Evolutionary conservation across 2,113 vertebrate genomes (phyloP).

Genomic region (Calonectris borealis): DNA sequence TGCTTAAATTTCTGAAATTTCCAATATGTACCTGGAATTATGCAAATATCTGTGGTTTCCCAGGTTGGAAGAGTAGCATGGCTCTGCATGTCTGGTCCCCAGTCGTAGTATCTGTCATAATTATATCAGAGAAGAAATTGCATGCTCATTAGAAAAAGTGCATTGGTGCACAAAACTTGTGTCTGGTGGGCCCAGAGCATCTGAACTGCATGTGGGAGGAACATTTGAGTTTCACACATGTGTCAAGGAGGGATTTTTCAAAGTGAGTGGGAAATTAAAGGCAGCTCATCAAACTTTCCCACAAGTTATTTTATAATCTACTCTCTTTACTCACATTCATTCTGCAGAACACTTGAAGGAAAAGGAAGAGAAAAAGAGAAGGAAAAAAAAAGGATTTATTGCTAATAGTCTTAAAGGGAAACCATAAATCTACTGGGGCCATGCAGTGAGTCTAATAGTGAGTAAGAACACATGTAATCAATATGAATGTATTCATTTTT

Average conservation of each 20-base stretch:
- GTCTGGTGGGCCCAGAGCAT: not conserved
- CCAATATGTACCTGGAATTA: not conserved
- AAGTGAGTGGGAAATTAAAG: constrained; percentile 11
- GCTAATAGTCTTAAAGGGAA: constrained; percentile 41
- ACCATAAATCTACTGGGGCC: constrained; percentile 17
- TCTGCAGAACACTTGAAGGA: not conserved
- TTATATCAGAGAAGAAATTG: not conserved
- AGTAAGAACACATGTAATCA: constrained; percentile 56
- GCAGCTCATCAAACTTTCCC: not conserved
- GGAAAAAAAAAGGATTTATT: not conserved
- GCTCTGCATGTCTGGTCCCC: not conserved
- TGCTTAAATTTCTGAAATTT: constrained; percentile 22
- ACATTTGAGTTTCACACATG: not conserved
- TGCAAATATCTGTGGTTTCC: not conserved
- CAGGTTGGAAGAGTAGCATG: not conserved
- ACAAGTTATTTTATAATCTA: not conserved
- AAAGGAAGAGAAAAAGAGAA: not conserved
- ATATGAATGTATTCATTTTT: constrained; percentile 58
- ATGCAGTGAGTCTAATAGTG: not conserved
- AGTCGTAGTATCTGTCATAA: not conserved
- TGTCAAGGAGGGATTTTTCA: not conserved
- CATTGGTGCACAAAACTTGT: not conserved
- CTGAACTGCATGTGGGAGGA: not conserved
- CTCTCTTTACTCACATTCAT: not conserved
- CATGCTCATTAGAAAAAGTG: constrained; percentile 1